phyloP scores from a whole-genome alignment of 2,797 vertebrate species.

The Anisognathus igniventris region DNA sequence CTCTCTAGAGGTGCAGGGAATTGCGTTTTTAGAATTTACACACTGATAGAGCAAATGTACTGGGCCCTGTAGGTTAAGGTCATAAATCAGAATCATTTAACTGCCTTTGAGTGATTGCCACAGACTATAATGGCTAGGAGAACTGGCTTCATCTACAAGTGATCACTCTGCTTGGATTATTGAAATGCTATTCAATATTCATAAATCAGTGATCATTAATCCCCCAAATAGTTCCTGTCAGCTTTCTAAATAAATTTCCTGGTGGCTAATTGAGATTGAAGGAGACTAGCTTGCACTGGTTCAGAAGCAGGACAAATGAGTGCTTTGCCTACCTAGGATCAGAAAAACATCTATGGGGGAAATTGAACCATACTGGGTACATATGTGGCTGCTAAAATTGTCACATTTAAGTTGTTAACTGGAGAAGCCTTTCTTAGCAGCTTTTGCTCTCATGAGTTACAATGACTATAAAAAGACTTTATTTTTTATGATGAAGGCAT shows the following conservation, averaged over 20 bases:
- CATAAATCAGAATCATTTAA: slow-evolving; percentile 84
- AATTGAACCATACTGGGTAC: neutral
- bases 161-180: slow-evolving; percentile 73
- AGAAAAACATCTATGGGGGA: slow-evolving; percentile 11
- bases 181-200: slow-evolving; percentile 78
- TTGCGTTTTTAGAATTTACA: slow-evolving; percentile 77
- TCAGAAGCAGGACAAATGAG: slow-evolving; percentile 61
- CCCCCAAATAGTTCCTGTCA: slow-evolving; percentile 78
- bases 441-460: neutral
- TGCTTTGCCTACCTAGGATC: neutral
- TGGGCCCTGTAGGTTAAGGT: slow-evolving; percentile 79
- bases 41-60: slow-evolving; percentile 77
- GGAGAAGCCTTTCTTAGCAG: neutral
- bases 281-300: slow-evolving; percentile 56
- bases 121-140: slow-evolving; percentile 65
- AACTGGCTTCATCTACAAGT: slow-evolving; percentile 62
- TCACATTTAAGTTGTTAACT: neutral
- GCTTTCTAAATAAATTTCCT: slow-evolving; percentile 78
- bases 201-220: slow-evolving; percentile 84
- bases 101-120: slow-evolving; percentile 78
- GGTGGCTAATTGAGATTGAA: slow-evolving; percentile 80
- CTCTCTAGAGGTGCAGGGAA: slow-evolving; percentile 75
- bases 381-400: neutral
- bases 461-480: neutral
- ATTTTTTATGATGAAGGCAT: neutral